Evolutionary conservation across 2,888 invertebrate genomes (phyloP).

Genomic region (Meghimatium bilineatum): DNA sequence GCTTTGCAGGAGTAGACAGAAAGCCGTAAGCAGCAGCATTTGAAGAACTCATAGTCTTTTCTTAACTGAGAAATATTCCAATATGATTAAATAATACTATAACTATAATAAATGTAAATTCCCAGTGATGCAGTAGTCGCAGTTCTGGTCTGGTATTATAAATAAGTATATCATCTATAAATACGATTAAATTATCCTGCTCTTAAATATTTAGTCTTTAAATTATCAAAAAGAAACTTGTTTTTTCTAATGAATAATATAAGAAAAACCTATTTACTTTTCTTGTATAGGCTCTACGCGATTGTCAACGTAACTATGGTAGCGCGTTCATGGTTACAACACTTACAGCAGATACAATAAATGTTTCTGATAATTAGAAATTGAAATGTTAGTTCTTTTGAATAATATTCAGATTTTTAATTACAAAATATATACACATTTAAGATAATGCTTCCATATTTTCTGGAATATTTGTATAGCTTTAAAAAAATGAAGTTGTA

Average conservation of each 20-base stretch:
- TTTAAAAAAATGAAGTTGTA: too few species aligned
- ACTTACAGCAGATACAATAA: constrained; percentile 13
- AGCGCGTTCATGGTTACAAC: constrained; percentile 43
- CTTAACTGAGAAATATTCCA: neutral
- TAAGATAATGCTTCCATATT: too few species aligned
- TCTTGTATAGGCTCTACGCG: constrained; percentile 16
- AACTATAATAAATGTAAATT: too few species aligned
- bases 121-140: neutral
- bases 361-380: neutral
- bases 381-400: neutral
- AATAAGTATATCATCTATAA: neutral
- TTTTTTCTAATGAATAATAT: neutral
- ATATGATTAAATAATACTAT: neutral
- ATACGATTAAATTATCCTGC: neutral
- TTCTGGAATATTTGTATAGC: too few species aligned
- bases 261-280: neutral
- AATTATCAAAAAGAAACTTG: neutral
- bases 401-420: too few species aligned
- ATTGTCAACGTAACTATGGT: constrained; percentile 49
- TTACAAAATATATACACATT: too few species aligned
- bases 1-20: constrained; percentile 67
- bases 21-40: constrained; percentile 68
- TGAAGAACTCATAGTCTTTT: constrained; percentile 38
- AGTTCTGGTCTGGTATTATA: neutral
- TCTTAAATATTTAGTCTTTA: neutral